Conservation (phyloP, 2,888 invertebrate genomes). For the Gnatocerus cornutus region DNA sequence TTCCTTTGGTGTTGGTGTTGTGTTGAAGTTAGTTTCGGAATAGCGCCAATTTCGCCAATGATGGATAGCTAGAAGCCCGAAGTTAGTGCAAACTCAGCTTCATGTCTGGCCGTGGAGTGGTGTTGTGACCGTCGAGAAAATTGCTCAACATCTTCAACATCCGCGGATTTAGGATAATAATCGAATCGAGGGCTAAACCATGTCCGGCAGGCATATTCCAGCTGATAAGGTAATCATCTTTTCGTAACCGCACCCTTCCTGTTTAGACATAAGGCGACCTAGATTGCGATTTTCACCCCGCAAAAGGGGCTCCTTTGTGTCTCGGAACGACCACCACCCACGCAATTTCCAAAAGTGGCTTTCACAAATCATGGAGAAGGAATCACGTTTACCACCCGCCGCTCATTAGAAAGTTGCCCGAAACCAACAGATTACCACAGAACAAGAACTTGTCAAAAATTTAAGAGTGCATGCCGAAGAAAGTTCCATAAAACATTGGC, state of each 20-base stretch:
- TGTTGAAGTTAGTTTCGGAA: constrained; percentile 6
- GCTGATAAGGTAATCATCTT: constrained; percentile 82
- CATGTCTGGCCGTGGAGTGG: constrained; percentile 62
- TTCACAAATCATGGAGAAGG: constrained; percentile 34
- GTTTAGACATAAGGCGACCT: constrained; percentile 66
- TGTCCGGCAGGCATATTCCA: constrained; percentile 88
- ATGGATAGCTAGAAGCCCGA: constrained; percentile 55
- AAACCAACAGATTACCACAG: constrained; percentile 6
- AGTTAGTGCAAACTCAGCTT: constrained; percentile 48
- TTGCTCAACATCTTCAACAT: constrained; percentile 57
- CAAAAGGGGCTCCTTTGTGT: constrained; percentile 13
- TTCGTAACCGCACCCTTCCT: constrained; percentile 71
- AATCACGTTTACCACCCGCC: constrained; percentile 20
- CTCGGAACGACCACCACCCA: neutral
- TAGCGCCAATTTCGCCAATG: constrained; percentile 8
- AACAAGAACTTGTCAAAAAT: constrained; percentile 12
- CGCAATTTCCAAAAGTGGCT: neutral
- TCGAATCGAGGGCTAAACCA: constrained; percentile 71
- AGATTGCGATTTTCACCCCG: constrained; percentile 55
- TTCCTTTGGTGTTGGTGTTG: constrained; percentile 33
- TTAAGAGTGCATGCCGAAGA: constrained; percentile 13
- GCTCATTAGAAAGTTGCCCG: constrained; percentile 29
- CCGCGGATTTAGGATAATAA: constrained; percentile 53
- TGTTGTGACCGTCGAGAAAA: constrained; percentile 61
- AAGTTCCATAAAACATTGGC: constrained; percentile 6